Base-by-base conservation (phyloP, 2,888 invertebrate genomes). In the Cheilosia soror region DNA sequence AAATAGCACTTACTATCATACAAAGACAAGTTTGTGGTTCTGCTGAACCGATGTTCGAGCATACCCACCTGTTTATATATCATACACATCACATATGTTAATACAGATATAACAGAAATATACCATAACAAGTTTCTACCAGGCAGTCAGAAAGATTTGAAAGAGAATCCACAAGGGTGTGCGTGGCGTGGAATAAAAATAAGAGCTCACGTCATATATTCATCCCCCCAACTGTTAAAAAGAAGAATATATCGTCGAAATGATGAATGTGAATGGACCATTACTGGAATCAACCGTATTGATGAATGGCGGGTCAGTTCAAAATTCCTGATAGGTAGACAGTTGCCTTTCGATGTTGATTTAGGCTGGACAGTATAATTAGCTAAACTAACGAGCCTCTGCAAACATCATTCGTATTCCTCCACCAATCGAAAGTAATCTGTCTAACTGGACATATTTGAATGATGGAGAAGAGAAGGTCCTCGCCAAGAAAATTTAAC, bases 101-200 rank as follows among this genome's bases (percentile, higher is more conserved):
- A 42, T 15, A 60, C 25, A 42, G 44, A 63, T n/a, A 55, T 55
- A 65, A 57, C 57, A 47, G 40, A 75, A 75, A 66, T 66, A 75
- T 58, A 75, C 75, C 40, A 75, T 58, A 58, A 75, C 75, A 66
- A 75, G 40, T 49, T 75, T 58, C 9, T 20, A 65, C 57, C 66
- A 66, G 75, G 75, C 33, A 27, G 40, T 20, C 75, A 69, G 55
- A 25, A 69, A 1, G n/a, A 40, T 15, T 20, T 15, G 42, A 1
- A 40, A 15, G 53, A 9, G 6, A 40, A 53, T 27, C 15, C 31
- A 5, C 15, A 15, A 49, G 29, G 49, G 51, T 15, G 49, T n/a
- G 5, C n/a, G 4, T 7, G 15, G 6, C 15, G n/a, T 15, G 6
- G 2, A 7, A n/a, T 5, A 4, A 13, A 5, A n/a, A 5, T 13